Percentiles rank a stretch among this genome's conserved stretches.
These are phyloP conservation scores for Ips typographus DNA, from an alignment of 1,140 invertebrate genomes.

Conservation along the genomic window DNA sequence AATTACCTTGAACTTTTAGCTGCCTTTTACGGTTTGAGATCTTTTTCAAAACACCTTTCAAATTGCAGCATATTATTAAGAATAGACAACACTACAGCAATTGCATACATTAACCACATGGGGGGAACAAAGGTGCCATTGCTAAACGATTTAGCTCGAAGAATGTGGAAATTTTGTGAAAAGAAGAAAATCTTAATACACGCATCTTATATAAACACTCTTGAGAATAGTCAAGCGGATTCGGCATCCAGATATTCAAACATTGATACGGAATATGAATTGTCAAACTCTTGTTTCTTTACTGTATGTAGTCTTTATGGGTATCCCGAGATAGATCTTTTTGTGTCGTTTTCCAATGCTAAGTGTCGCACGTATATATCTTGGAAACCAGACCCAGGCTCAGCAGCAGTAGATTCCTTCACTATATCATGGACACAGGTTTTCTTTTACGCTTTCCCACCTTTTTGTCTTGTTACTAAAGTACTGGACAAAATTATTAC, in stretches of 20 bases:
- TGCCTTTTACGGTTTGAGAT: slow-evolving; percentile 17
- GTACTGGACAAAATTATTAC: slow-evolving; percentile 32
- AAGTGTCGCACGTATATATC: slow-evolving; percentile 30
- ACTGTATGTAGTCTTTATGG: slow-evolving; percentile 2
- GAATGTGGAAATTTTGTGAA: slow-evolving; percentile 21
- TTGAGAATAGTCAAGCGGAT: slow-evolving; percentile 40
- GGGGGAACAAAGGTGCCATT: background rate
- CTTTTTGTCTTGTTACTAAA: slow-evolving; percentile 38
- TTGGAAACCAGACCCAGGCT: slow-evolving; percentile 22
- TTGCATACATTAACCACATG: slow-evolving; percentile 18
- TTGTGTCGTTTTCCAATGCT: slow-evolving; percentile 20
- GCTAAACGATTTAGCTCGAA: slow-evolving; percentile 7
- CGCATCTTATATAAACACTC: slow-evolving; percentile 39
- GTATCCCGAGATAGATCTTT: slow-evolving; percentile 19
- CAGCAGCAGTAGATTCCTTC: slow-evolving; percentile 43
- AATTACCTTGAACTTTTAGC: slow-evolving; percentile 15
- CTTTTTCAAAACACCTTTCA: slow-evolving; percentile 10
- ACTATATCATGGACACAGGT: slow-evolving; percentile 39
- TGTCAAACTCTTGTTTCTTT: slow-evolving; percentile 1
- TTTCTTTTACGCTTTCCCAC: slow-evolving; percentile 32
- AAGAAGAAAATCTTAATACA: slow-evolving; percentile 25
- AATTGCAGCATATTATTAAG: slow-evolving; percentile 10
- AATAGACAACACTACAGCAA: slow-evolving; percentile 21
- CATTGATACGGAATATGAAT: slow-evolving; percentile 13
- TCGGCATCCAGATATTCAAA: slow-evolving; percentile 33